Evolutionary conservation across 2,888 invertebrate genomes (phyloP).

Genomic region (Chromoteleia sp.): DNA sequence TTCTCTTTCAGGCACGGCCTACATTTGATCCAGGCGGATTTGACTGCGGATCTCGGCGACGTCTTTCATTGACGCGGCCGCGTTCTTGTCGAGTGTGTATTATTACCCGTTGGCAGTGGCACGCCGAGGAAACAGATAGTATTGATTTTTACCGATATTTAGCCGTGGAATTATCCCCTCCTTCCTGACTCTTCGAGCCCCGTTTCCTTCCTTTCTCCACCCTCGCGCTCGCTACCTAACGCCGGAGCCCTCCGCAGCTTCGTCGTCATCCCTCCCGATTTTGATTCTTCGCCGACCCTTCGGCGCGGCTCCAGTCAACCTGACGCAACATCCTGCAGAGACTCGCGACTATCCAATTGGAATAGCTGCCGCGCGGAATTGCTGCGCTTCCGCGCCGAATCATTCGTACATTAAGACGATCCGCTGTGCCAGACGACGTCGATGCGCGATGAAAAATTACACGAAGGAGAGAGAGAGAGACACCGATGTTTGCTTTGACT

Average conservation of each 20-base stretch:
- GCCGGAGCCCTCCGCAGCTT: slow-evolving; percentile 70
- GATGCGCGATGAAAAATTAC: slow-evolving; percentile 26
- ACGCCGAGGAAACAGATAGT: slow-evolving; percentile 81
- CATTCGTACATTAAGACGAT: slow-evolving; percentile 29
- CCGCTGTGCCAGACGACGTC: slow-evolving; percentile 35
- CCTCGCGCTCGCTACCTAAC: slow-evolving; percentile 69
- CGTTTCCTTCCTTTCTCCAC: slow-evolving; percentile 67
- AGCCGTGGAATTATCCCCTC: slow-evolving; percentile 83
- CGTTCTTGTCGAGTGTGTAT: slow-evolving; percentile 72
- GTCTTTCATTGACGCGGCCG: slow-evolving; percentile 15
- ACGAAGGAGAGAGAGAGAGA: neutral
- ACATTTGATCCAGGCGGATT: slow-evolving; percentile 30
- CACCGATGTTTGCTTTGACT: too few relatives aligned
- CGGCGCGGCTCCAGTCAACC: slow-evolving; percentile 66
- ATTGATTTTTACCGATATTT: slow-evolving; percentile 84
- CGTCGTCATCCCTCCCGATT: slow-evolving; percentile 52
- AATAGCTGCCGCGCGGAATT: slow-evolving; percentile 57
- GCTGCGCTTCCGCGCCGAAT: slow-evolving; percentile 55
- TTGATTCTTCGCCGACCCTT: slow-evolving; percentile 71
- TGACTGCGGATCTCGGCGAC: slow-evolving; percentile 17
- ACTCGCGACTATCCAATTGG: slow-evolving; percentile 57
- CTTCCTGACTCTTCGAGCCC: slow-evolving; percentile 66
- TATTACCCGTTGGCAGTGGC: slow-evolving; percentile 76
- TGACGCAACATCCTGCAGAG: slow-evolving; percentile 64
- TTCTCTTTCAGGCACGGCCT: slow-evolving; percentile 11